Evolutionary conservation across 2,113 vertebrate genomes (phyloP), one percentile per base, ranked within the genome.

Genomic region (Drymodes brunneopygia): DNA sequence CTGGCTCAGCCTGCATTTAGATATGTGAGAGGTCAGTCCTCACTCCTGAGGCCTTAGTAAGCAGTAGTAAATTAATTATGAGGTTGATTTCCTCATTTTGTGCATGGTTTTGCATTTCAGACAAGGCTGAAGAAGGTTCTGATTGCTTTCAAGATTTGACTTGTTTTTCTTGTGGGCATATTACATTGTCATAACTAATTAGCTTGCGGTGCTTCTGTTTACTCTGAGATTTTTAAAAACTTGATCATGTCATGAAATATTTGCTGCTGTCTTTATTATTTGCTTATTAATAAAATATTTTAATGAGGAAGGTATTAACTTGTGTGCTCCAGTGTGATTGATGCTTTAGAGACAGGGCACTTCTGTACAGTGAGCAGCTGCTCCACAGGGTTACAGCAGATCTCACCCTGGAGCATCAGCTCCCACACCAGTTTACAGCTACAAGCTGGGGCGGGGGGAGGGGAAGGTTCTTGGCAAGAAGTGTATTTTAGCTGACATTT

Each of bases 231-330:
- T 35, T 53, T 86, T 87, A 29, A 33, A 65, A 83, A 79, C 53
- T 82, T 2, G 4, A 44, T 89, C 57, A 9, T 38, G 7, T 69
- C 3, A 51, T 81, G 20, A 84, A 85, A 64, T 86, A 93, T 90
- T 92, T 96, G 77, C 29, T 22, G 75, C 45, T 2, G 15, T 82
- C 42, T 91, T 60, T 88, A 58, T 84, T 81, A 73, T 66, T 92
- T 96, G 50, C 72, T 67, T 88, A 44, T 70, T 67, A 97, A 97
- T 97, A 97, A 97, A 96, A 45, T 78, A 50, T 86, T 93, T 80
- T 91, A 92, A 91, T 94, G 80, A 93, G 28, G 28, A 92, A 75
- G 10, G 4, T 65, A 15, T 36, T 71, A 51, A 85, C 14, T 66
- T 78, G 31, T 67, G 23, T 79, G 31, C 18, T 81, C 33, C 31